Percentiles rank a stretch among this genome's conserved stretches.
These are phyloP conservation scores for Acromyrmex charruanus DNA, from an alignment of 1,140 invertebrate species.

Conservation along the genomic window DNA sequence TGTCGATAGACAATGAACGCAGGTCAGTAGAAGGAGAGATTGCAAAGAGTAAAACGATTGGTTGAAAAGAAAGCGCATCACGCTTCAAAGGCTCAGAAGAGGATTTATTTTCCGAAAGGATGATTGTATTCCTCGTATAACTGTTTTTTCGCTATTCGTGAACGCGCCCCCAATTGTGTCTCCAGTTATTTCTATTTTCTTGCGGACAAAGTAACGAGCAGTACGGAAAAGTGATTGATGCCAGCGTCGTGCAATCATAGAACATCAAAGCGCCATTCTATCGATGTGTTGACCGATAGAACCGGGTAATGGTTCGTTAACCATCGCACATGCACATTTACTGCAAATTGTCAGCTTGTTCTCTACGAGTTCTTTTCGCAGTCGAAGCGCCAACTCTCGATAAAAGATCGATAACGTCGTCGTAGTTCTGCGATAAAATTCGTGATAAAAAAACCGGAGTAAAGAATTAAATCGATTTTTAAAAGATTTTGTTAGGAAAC, in stretches of 20 bases:
- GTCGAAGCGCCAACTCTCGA: not conserved
- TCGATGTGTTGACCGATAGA: slow-evolving; percentile 32
- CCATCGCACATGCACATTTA: slow-evolving; percentile 6
- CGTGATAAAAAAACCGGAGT: not conserved
- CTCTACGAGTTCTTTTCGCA: not conserved
- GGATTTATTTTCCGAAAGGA: slow-evolving; percentile 11
- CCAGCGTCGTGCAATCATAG: slow-evolving; percentile 36
- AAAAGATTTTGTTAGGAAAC: not conserved
- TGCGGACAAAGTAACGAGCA: not conserved
- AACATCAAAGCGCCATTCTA: slow-evolving; percentile 45
- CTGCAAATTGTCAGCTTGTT: slow-evolving; percentile 42
- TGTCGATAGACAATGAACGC: not conserved
- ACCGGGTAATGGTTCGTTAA: slow-evolving; percentile 45
- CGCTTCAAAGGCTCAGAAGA: not conserved
- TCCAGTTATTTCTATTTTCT: slow-evolving; percentile 32
- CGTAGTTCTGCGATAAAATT: not conserved
- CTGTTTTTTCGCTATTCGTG: not conserved
- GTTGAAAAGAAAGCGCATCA: not conserved
- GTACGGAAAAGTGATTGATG: slow-evolving; percentile 42
- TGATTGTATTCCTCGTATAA: not conserved
- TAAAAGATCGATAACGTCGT: slow-evolving; percentile 24
- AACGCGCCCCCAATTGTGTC: not conserved
- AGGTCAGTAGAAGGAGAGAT: not conserved
- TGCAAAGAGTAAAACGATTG: not conserved
- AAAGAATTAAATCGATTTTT: not conserved